A percentile compares a stretch with the other conserved stretches of the same genome.
phyloP scores from a whole-genome alignment of 2,888 invertebrate species.

The Troides helena region DNA sequence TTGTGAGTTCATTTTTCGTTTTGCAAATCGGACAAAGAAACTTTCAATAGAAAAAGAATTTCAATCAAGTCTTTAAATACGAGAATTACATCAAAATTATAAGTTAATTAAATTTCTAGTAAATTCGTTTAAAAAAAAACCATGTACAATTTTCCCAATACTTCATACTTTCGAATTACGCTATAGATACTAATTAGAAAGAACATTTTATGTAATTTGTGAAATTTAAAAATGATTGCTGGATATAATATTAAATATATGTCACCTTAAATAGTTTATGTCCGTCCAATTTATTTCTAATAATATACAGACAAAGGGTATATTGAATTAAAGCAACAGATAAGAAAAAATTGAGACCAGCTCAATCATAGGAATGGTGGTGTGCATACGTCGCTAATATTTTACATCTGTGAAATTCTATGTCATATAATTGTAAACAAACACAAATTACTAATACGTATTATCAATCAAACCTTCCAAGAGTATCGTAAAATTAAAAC shows the following conservation, averaged over 20 bases:
- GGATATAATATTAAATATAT: background rate
- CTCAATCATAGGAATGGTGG: conserved; percentile 22
- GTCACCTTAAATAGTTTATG: background rate
- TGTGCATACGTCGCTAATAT: background rate
- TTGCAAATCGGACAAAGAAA: too few relatives aligned
- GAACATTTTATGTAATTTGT: background rate
- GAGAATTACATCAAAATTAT: background rate
- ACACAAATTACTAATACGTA: background rate
- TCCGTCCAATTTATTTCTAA: background rate
- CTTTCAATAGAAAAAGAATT: too few relatives aligned
- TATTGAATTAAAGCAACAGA: background rate
- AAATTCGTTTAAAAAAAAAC: background rate
- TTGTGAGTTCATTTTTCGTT: too few relatives aligned
- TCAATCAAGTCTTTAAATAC: too few relatives aligned
- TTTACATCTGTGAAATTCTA: background rate
- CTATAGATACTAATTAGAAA: background rate
- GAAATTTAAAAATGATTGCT: background rate
- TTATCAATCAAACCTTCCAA: background rate
- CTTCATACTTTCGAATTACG: background rate
- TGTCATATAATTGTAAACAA: background rate
- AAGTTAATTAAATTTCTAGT: background rate
- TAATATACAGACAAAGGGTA: background rate
- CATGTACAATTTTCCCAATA: background rate
- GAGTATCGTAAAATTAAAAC: background rate
- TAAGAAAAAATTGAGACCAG: conserved; percentile 23